Percentiles rank a stretch among this genome's conserved stretches.
Conservation (phyloP, 2,888 invertebrate species). For the Cryptus viduatorius region DNA sequence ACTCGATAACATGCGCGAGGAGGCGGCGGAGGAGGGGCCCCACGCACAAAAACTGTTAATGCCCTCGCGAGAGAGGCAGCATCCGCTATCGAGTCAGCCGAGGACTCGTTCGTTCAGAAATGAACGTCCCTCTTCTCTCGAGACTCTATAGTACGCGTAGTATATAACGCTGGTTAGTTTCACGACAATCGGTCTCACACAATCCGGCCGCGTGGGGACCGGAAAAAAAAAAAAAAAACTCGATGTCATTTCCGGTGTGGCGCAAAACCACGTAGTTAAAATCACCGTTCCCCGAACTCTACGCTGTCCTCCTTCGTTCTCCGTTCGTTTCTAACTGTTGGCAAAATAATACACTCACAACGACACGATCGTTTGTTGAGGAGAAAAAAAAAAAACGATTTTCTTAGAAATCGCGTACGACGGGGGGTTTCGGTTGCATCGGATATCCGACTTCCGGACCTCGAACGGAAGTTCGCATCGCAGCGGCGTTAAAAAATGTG, state of each 20-base stretch:
- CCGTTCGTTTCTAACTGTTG: no score
- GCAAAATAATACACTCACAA: no score
- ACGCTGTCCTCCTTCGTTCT: not conserved
- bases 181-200: slow-evolving; percentile 40
- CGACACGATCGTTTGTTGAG: no score
- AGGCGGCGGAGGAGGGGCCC: slow-evolving; percentile 46
- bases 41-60: slow-evolving; percentile 74
- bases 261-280: not conserved
- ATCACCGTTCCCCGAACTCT: not conserved
- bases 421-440: not conserved
- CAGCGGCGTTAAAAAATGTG: not conserved
- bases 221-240: slow-evolving; percentile 12
- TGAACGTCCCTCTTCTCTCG: slow-evolving; percentile 38
- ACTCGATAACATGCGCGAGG: slow-evolving; percentile 66
- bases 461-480: slow-evolving; percentile 37
- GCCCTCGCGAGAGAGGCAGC: slow-evolving; percentile 70
- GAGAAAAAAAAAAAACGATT: slow-evolving; percentile 21
- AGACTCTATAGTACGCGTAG: slow-evolving; percentile 40
- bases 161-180: slow-evolving; percentile 12
- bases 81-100: slow-evolving; percentile 73
- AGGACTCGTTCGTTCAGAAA: slow-evolving; percentile 37
- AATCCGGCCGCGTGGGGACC: not conserved
- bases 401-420: slow-evolving; percentile 30
- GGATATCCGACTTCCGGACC: slow-evolving; percentile 55
- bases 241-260: slow-evolving; percentile 36